Evolutionary conservation across 2,888 invertebrate genomes (phyloP).

Genomic region (Hesperia comma): DNA sequence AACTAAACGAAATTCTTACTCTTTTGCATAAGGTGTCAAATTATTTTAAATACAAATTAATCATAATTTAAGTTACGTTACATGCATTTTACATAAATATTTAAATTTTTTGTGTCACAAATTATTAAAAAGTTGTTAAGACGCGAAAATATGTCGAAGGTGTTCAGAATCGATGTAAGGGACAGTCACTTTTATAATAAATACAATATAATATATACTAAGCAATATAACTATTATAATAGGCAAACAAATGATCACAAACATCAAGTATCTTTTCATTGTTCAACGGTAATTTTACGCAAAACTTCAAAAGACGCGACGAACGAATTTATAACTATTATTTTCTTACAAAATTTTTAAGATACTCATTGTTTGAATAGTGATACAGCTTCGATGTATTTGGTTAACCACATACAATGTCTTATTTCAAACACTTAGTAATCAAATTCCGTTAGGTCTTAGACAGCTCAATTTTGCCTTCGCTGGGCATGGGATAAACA

Average conservation of each 20-base stretch:
- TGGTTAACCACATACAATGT: slow-evolving; percentile 24
- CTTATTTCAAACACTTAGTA: neutral
- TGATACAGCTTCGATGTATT: slow-evolving; percentile 5
- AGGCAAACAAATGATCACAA: slow-evolving; percentile 5
- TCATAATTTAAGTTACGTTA: neutral
- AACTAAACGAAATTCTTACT: neutral
- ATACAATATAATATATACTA: neutral
- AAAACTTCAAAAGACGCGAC: no score
- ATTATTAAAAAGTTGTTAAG: neutral
- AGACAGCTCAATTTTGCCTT: neutral
- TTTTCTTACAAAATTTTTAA: neutral
- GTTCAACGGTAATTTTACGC: no score
- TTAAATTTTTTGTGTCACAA: neutral
- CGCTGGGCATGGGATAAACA: slow-evolving; percentile 1
- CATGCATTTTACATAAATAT: neutral
- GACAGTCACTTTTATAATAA: slow-evolving; percentile 22
- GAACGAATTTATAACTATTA: no score
- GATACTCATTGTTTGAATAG: slow-evolving; percentile 1
- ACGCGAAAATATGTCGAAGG: neutral
- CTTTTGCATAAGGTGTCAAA: no score
- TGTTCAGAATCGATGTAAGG: slow-evolving; percentile 34
- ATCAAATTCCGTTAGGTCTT: neutral
- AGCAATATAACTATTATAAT: slow-evolving; percentile 6
- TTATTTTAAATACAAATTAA: no score
- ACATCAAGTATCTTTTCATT: slow-evolving; percentile 21